Evolutionary conservation across 1,140 invertebrate species (phyloP), one percentile per base, ranked within the genome.

Genomic region (Bombus sylvicola): DNA sequence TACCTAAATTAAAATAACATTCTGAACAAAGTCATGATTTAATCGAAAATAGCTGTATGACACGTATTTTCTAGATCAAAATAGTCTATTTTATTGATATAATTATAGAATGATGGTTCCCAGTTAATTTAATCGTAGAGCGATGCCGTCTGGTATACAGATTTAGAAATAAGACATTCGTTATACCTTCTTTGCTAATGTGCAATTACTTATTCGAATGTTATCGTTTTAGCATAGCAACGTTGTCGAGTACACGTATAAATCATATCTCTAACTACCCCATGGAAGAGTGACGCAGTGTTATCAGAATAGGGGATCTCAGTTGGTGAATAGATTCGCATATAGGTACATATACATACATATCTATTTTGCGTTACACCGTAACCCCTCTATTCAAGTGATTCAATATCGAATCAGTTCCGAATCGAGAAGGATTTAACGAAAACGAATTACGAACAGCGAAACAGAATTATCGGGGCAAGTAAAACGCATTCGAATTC

Each of bases 341-440:
- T 89, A 86, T 88, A 88, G 80, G 78, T 80, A 83, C 88, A 89
- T 88, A 88, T 80, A 86, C 72, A 83, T 88, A 89, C 66, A 83
- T 89, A 89, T 89, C 84, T 86, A 83, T 89, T 89, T 89, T 72
- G 47, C 37, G 83, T 88, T 75, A 75, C 75, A 57, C 73, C 57
- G 75, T 72, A 81, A 75, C 80, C 84, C 87, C 88, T 88, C 62
- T 31, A 73, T 87, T 80, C 76, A 43, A 75, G 59, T 74, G 88
- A 88, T 89, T 82, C 88, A 86, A 89, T 88, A 78, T 86, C 78
- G 83, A 79, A 89, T 89, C 88, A 86, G 59, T 68, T 57, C 59
- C 47, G 39, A 64, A 68, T 66, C n/a, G n/a, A 72, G 74, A 25
- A 72, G 84, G 68, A 47, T 57, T 85, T 74, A 80, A 89, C 83